A percentile compares a stretch with the other conserved stretches of the same genome.
Conservation (phyloP, 53 echinoderm and acorn worm species). For the Stichopus horrens region DNA sequence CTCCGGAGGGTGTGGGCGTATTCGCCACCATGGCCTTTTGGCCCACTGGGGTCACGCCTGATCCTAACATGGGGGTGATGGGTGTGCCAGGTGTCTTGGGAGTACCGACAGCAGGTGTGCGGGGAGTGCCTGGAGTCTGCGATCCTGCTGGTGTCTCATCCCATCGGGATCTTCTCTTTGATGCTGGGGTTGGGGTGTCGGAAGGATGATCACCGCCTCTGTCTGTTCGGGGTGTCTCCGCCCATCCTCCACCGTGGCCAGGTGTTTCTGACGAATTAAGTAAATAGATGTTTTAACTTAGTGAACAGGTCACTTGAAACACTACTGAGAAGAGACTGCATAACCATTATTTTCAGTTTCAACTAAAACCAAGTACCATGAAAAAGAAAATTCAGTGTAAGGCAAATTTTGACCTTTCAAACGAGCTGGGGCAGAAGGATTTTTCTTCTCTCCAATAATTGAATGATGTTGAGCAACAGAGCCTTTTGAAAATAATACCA, state of each 20-base stretch:
- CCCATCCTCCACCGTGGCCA: slow-evolving; percentile 99
- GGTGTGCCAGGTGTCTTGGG: slow-evolving; percentile 68
- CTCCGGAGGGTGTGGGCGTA: slow-evolving; percentile 86
- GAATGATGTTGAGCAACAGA: too few relatives aligned
- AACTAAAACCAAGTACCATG: too few relatives aligned
- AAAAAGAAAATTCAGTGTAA: too few relatives aligned
- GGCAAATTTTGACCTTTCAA: too few relatives aligned
- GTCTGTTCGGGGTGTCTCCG: slow-evolving; percentile 98
- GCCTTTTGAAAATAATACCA: too few relatives aligned
- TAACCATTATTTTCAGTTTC: too few relatives aligned
- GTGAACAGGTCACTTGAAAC: too few relatives aligned
- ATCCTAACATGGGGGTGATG: slow-evolving; percentile 57
- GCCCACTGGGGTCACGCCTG: slow-evolving; percentile 78
- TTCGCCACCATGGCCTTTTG: slow-evolving; percentile 87
- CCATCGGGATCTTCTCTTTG: slow-evolving; percentile 93
- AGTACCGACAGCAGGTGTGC: slow-evolving; percentile 55
- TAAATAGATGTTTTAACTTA: not conserved
- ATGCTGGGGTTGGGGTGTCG: slow-evolving; percentile 94
- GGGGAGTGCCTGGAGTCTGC: slow-evolving; percentile 64
- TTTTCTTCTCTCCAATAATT: too few relatives aligned
- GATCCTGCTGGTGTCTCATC: slow-evolving; percentile 97
- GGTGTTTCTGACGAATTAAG: slow-evolving; percentile 71
- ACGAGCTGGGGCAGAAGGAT: too few relatives aligned
- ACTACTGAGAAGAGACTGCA: too few relatives aligned
- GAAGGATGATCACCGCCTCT: slow-evolving; percentile 85